Evolutionary conservation across 2,797 vertebrate genomes (phyloP).

Genomic region (Muscicapa striata): DNA sequence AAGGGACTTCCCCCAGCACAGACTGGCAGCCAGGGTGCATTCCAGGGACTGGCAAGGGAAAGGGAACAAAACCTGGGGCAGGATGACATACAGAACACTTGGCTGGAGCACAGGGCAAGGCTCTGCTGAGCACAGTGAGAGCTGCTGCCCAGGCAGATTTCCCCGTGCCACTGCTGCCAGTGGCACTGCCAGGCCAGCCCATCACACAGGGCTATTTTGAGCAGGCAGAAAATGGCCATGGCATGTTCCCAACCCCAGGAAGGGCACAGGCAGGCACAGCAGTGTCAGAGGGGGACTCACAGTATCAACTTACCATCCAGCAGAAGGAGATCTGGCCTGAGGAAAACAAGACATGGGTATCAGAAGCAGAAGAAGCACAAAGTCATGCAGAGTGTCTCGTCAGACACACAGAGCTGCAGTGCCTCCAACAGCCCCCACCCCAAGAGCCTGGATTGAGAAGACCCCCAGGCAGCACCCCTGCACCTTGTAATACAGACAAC

Average conservation of each 20-base stretch:
- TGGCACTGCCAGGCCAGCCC: not conserved
- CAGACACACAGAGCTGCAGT: not conserved
- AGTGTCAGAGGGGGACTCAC: not conserved
- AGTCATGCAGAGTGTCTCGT: not conserved
- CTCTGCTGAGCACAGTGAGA: not conserved
- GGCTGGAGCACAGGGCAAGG: not conserved
- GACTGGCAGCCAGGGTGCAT: not conserved
- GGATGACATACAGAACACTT: not conserved
- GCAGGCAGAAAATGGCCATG: slow-evolving; percentile 39
- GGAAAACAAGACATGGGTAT: not conserved
- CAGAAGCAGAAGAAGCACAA: not conserved
- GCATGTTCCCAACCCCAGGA: not conserved
- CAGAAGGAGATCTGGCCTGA: slow-evolving; percentile 92
- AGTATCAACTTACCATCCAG: slow-evolving; percentile 89
- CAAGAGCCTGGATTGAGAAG: rapidly evolving
- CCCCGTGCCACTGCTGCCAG: rapidly evolving
- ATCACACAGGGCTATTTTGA: slow-evolving; percentile 11
- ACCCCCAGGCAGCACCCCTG: not conserved
- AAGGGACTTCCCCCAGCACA: not conserved
- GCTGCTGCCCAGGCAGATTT: not conserved
- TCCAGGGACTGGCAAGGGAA: not conserved
- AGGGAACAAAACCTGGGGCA: not conserved
- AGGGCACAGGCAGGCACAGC: not conserved
- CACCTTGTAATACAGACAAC: rapidly evolving
- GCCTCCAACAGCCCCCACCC: not conserved